Evolutionary conservation across 2,888 invertebrate species (phyloP), one percentile per base, ranked within the genome.

Genomic region (Lithophane semibrunnea): DNA sequence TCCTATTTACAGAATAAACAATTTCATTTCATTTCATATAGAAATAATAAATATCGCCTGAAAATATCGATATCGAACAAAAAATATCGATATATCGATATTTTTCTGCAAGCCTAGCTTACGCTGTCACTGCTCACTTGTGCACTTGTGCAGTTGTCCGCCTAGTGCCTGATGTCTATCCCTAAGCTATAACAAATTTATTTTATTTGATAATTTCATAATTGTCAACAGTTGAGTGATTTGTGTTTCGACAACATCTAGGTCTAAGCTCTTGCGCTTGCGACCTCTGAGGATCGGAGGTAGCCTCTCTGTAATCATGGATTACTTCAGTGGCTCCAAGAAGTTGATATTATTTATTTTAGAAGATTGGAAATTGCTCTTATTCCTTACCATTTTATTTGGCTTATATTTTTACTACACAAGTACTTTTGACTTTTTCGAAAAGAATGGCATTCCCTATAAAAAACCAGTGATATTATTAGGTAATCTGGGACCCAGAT

Each of bases 381-480:
- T 92, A 70, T 84, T 93, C 67, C 84, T 96, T 8, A 94, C 94
- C 24, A 78, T 91, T 60, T 65, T 95, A 79, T 94, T 95, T 82
- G 85, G 85, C 3, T 80, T 95, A 42, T 96, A 96, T 88, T 94
- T 94, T 85, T 93, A 95, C 86, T 95, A 94, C 79, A 97, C 96
- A 12, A 94, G 91, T 61, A 96, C 94, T 16, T 96, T 95, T 86
- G 93, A 95, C 83, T 93, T 93, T 89, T 97, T 97, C 89, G 92
- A 95, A 89, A 95, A 96, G 75, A 96, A 92, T 90, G 95, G 95
- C 13, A 92, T 97, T 44, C 93, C 94, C 12, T 96, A 88, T 87
- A 93, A 92, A 87, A 94, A 97, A 88, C 97, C 97, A 7, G 92
- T 90, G 44, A 93, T 97, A 84, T 90, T 97, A n/a, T 90, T 97